Base-by-base conservation (phyloP, 2,113 vertebrate genomes). In the Capreolus pygargus region DNA sequence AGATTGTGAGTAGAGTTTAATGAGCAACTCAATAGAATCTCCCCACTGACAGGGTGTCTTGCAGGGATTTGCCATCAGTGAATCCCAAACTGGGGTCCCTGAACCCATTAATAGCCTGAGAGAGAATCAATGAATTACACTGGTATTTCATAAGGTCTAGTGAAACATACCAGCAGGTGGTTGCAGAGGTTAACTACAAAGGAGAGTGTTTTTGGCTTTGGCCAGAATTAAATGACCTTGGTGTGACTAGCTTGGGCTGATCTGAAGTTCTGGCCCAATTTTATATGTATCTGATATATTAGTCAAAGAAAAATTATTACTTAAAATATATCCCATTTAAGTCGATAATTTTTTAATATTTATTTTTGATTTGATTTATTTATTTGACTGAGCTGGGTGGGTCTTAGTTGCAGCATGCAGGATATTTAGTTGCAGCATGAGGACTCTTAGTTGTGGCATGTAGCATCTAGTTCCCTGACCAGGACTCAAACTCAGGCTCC, bases 321-420 rank as follows among this genome's bases (percentile, higher is more conserved):
- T 92, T 91, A 81, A 95, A 91, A 96, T 87, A 76, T 81, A 86
- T 91, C 11, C 43, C 85, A 15, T 87, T 88, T 95, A 93, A 84
- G 14, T 86, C 2, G 0, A 39, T 76, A 76, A 27, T 43, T 74
- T 43, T 43, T 23, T 74, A 43, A 43, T 74, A 43, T 43, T 74
- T 23, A 23, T 57, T 13, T 23, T 74, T 13, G 12, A 70, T 70
- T 70, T 36, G n/a, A 36, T 70, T 76, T 23, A 74, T 74, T 74
- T 76, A 76, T 76, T 43, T 76, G 23, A 25, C 70, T 43, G 70
- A 76, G 11, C 23, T 43, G 36, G 36, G 21, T 27, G 36, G 70
- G 70, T 76, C 70, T 76, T 76, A 27, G 70, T 76, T 76, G 36
- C 0, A 1, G 70, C 36, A 76, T 76, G 36, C 39, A 43, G 36